These are phyloP conservation scores for Trichogramma pretiosum DNA, from an alignment of 1,140 invertebrate genomes.

Conservation along the genomic window DNA sequence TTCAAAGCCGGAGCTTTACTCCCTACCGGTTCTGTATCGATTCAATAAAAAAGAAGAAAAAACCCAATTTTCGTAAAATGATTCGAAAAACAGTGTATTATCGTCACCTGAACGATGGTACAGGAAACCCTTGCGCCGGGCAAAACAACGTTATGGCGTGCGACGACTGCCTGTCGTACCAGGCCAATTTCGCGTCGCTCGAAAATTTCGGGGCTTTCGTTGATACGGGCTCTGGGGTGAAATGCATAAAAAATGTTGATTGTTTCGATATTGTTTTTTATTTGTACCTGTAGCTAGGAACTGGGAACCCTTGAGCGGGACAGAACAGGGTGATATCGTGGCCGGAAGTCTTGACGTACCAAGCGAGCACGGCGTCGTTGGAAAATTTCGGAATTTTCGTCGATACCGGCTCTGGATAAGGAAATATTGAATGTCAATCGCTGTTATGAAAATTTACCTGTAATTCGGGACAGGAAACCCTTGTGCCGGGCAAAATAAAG, in stretches of 20 bases:
- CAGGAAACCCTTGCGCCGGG: conserved; percentile 59
- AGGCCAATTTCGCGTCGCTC: conserved; percentile 30
- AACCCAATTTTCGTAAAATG: not conserved
- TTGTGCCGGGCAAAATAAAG: conserved; percentile 55
- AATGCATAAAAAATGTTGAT: not conserved
- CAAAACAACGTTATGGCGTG: conserved; percentile 52
- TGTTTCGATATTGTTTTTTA: no score
- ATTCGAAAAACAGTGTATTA: not conserved
- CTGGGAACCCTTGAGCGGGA: conserved; percentile 60
- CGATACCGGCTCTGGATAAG: conserved; percentile 35
- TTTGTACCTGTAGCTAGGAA: conserved; percentile 59
- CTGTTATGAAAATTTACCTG: conserved; percentile 47
- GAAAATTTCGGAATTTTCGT: conserved; percentile 37
- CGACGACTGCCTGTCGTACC: conserved; percentile 30
- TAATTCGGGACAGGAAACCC: conserved; percentile 57
- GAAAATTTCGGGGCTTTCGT: conserved; percentile 34
- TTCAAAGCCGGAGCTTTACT: conserved; percentile 48
- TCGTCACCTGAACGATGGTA: conserved; percentile 58
- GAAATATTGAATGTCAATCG: no score
- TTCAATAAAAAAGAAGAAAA: conserved; percentile 12
- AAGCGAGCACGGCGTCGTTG: conserved; percentile 33
- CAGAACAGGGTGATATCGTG: conserved; percentile 53
- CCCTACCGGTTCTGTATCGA: conserved; percentile 46
- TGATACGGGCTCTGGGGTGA: conserved; percentile 30
- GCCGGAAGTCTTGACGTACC: conserved; percentile 32